phyloP scores from a whole-genome alignment of 2,797 vertebrate genomes.

The Sebastes matsubarae region DNA sequence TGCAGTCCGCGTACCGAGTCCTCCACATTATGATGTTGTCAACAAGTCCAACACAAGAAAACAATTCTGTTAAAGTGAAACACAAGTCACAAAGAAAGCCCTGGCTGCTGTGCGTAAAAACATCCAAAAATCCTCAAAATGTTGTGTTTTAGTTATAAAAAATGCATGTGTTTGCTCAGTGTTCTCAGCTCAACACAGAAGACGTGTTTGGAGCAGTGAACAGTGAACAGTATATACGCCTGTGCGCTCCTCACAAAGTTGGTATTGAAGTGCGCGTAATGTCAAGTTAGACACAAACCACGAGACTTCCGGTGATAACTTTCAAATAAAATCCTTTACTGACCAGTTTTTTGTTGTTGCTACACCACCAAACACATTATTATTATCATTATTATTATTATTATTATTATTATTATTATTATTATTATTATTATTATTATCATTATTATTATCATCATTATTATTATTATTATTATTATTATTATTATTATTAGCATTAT shows the following conservation, averaged over 20 bases:
- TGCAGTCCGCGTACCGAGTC: conserved; percentile 82
- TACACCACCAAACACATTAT: no score
- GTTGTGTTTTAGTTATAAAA: background rate
- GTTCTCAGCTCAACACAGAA: conserved; percentile 34
- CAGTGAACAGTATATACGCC: conserved; percentile 62
- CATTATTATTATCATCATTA: no score
- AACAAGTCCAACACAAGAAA: conserved; percentile 25
- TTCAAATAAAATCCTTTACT: conserved; percentile 27
- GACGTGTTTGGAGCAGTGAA: conserved; percentile 29
- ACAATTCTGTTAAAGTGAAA: conserved; percentile 6
- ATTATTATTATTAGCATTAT: no score
- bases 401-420: no score
- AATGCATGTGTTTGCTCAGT: conserved; percentile 28
- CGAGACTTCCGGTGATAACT: background rate
- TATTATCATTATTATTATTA: no score
- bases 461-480: no score
- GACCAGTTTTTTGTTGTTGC: background rate
- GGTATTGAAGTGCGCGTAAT: conserved; percentile 61
- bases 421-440: no score
- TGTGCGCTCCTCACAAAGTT: conserved; percentile 74
- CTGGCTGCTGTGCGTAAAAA: conserved; percentile 38
- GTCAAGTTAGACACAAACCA: conserved; percentile 4
- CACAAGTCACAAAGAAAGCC: background rate
- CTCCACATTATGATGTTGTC: conserved; percentile 79
- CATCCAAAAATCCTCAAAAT: background rate